Conservation (phyloP, 2,888 invertebrate genomes). For the Phortica magna region DNA sequence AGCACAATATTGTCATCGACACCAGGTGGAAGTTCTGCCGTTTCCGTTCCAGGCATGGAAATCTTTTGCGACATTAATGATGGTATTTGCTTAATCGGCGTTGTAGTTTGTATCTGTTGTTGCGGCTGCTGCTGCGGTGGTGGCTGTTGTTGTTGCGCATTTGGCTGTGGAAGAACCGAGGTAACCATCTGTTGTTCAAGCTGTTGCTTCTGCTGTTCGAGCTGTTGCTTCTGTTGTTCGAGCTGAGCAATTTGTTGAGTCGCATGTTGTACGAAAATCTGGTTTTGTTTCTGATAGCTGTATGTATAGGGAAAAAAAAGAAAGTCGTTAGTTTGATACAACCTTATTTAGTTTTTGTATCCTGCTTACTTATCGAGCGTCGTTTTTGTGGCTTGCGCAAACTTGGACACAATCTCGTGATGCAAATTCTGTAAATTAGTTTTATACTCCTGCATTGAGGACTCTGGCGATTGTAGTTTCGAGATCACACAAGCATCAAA, state of each 20-base stretch:
- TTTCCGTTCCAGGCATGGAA: slow-evolving; percentile 68
- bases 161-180: slow-evolving; percentile 62
- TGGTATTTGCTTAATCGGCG: slow-evolving; percentile 53
- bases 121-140: slow-evolving; percentile 40
- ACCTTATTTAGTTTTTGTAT: neutral
- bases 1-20: slow-evolving; percentile 70
- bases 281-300: slow-evolving; percentile 95
- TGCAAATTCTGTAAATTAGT: slow-evolving; percentile 89
- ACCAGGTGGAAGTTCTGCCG: slow-evolving; percentile 53
- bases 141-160: slow-evolving; percentile 56
- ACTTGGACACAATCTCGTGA: slow-evolving; percentile 86
- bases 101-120: slow-evolving; percentile 43
- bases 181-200: slow-evolving; percentile 77
- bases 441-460: slow-evolving; percentile 94
- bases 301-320: slow-evolving; percentile 53
- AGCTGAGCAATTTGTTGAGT: slow-evolving; percentile 91
- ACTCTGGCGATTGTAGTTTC: slow-evolving; percentile 91
- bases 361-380: slow-evolving; percentile 87
- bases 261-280: slow-evolving; percentile 95
- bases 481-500: slow-evolving; percentile 89
- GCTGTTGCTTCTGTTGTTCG: slow-evolving; percentile 86
- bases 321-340: neutral
- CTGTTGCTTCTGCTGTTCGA: slow-evolving; percentile 87
- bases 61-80: slow-evolving; percentile 78
- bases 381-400: slow-evolving; percentile 88